Evolutionary conservation across 1,140 invertebrate genomes (phyloP), one percentile per base, ranked within the genome.

Genomic region (Pseudachorutes palmiensis): DNA sequence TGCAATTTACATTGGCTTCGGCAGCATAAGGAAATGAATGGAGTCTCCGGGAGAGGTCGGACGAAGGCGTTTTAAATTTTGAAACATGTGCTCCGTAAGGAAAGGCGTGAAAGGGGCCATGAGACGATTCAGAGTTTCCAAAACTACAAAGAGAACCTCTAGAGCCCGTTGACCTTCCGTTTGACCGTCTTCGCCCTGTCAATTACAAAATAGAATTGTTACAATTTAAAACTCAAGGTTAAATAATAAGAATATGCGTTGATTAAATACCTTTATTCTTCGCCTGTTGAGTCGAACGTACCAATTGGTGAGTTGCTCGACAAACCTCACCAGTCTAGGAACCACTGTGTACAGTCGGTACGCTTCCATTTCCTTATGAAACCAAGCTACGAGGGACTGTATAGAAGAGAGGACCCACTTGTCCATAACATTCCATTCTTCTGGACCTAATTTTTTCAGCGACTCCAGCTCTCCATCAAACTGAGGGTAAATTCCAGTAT

Each of bases 41-140:
- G 90, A 92, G 29, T 85, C 85, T 32, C 76, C 75, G 45, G 75
- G 71, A 31, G 83, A 81, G 2, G 75, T 66, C 16, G 72, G 72
- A 67, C 73, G 74, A 65, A 73, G 77, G 2, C 26, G 29, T 28
- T 71, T 70, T 14, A 98, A 77, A 62, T 90, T 89, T 77, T 96
- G 91, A 79, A 93, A 99, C 85, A 99, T 96, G 30, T 88, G 85
- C 79, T 99, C 97, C 22, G 94, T 91, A 22, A 99, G 81, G 78
- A 97, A 99, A 1, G 97, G 97, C 2, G 94, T 97, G 79, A 99
- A 98, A 0, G 97, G 94, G 3, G 97, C 90, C 87, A 98, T 97
- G 48, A 97, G 86, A 73, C 89, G 83, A 0, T 89, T 86, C 86
- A 99, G 94, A 59, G 88, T 87, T 72, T 90, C 89, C 14, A 99